Evolutionary conservation across 2,888 invertebrate genomes (phyloP).

Genomic region (Zeuzera pyrina): DNA sequence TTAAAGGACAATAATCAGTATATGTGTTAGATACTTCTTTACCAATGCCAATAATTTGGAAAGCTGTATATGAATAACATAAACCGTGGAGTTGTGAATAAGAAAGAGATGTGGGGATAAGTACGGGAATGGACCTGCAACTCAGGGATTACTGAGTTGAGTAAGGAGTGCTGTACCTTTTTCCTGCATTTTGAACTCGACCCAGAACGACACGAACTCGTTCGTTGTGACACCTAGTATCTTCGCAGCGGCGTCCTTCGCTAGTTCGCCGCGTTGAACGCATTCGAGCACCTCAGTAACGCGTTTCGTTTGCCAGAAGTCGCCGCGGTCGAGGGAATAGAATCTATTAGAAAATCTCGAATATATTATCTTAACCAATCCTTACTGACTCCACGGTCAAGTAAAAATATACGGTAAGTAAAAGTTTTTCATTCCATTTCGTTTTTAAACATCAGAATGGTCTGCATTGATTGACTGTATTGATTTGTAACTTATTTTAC

Average conservation of each 20-base stretch:
- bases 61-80: not conserved
- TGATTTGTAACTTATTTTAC: too few species aligned
- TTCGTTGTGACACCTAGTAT: conserved; percentile 83
- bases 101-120: not conserved
- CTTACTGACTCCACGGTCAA: too few species aligned
- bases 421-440: too few species aligned
- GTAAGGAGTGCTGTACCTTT: conserved; percentile 22
- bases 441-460: too few species aligned
- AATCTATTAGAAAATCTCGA: too few species aligned
- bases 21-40: too few species aligned
- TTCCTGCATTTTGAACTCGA: conserved; percentile 31
- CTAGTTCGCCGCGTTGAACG: conserved; percentile 80
- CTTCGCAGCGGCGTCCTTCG: conserved; percentile 81
- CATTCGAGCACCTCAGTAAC: conserved; percentile 81
- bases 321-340: conserved; percentile 57
- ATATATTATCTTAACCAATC: too few species aligned
- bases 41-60: too few species aligned
- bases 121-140: too few species aligned
- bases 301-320: conserved; percentile 86
- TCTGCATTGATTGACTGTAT: too few species aligned
- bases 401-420: too few species aligned
- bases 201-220: conserved; percentile 79
- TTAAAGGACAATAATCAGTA: too few species aligned
- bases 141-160: not conserved
- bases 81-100: not conserved